A percentile compares a stretch with the other conserved stretches of the same genome.
Conservation (phyloP, 2,797 vertebrate genomes). For the Chaetophractus vellerosus region DNA sequence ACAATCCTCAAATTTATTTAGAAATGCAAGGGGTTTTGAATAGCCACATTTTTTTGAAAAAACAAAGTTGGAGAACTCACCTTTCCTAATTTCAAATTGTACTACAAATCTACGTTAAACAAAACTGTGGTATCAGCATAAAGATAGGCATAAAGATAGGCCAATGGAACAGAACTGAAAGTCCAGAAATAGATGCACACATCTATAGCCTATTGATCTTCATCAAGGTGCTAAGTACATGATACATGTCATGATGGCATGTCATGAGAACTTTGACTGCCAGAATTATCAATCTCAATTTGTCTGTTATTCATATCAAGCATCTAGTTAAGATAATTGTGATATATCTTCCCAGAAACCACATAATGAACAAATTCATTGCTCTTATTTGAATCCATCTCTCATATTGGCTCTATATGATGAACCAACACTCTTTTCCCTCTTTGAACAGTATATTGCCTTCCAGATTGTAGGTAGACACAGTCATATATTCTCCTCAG, state of each 20-base stretch:
- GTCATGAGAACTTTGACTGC: not conserved
- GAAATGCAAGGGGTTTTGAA: no score
- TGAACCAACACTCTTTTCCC: not conserved
- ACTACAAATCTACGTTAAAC: no score
- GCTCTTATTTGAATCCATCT: not conserved
- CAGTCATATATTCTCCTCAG: no score
- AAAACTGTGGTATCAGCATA: no score
- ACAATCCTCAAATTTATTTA: no score
- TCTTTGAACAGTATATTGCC: not conserved
- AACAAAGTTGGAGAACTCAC: no score
- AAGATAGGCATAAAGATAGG: no score
- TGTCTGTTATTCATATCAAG: not conserved
- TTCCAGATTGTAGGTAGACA: not conserved
- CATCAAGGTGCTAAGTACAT: not conserved
- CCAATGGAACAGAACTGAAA: no score
- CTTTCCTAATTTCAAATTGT: no score
- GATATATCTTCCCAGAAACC: not conserved
- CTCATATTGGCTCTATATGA: not conserved
- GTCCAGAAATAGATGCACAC: no score
- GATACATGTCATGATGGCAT: not conserved
- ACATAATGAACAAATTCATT: not conserved
- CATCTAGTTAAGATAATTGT: conserved; percentile 1
- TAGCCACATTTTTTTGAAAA: no score
- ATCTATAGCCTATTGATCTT: no score
- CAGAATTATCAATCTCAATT: not conserved